These are phyloP conservation scores for Homalodisca vitripennis DNA, from an alignment of 1,140 invertebrate species.

Conservation along the genomic window DNA sequence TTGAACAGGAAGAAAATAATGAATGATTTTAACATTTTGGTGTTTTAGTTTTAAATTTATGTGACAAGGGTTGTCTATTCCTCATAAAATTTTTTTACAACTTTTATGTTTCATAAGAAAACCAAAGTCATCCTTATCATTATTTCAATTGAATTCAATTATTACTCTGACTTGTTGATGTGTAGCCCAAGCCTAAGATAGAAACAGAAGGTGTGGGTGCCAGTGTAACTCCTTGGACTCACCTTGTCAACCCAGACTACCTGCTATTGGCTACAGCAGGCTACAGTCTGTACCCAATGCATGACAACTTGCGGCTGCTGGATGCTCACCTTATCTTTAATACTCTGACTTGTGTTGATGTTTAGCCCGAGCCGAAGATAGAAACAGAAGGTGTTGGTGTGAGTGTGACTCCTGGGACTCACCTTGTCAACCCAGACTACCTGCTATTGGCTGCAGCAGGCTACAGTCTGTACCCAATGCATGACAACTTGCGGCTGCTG, in stretches of 20 bases:
- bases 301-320: constrained; percentile 76
- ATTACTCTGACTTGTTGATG: not conserved
- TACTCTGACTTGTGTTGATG: constrained; percentile 48
- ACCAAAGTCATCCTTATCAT: no score
- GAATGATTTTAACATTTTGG: no score
- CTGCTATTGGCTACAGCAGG: constrained; percentile 41
- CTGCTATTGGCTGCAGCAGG: constrained; percentile 41
- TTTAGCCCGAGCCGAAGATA: not conserved
- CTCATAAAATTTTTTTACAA: no score
- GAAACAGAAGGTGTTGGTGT: not conserved
- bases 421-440: constrained; percentile 42
- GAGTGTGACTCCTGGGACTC: constrained; percentile 41
- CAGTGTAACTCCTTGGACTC: constrained; percentile 42
- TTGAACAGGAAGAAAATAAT: no score
- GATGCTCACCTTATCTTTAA: constrained; percentile 95
- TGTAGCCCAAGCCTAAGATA: constrained; percentile 1
- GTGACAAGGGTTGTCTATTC: no score
- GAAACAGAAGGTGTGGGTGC: constrained; percentile 9
- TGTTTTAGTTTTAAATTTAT: no score
- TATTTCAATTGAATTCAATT: no score
- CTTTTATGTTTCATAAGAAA: no score
- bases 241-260: constrained; percentile 42
- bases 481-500: constrained; percentile 77
- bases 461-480: constrained; percentile 68
- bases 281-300: constrained; percentile 68